Evolutionary conservation across 2,888 invertebrate genomes (phyloP).

Genomic region (Cephus pulcher): DNA sequence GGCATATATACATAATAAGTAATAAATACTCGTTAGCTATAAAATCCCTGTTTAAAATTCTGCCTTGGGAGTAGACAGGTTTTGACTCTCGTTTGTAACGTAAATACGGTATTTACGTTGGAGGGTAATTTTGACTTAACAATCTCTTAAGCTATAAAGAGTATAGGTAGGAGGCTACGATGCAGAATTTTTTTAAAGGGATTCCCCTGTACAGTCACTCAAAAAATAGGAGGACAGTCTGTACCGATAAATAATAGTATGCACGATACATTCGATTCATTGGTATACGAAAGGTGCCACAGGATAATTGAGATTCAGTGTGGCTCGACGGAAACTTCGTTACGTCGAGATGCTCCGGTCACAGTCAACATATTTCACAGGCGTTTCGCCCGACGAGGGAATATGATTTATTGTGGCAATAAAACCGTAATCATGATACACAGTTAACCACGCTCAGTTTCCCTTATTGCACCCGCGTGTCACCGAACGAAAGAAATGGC

Average conservation of each 20-base stretch:
- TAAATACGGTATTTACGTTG: background rate
- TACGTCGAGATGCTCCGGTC: background rate
- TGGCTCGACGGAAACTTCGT: background rate
- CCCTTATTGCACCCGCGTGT: background rate
- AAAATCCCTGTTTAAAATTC: background rate
- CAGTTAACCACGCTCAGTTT: conserved; percentile 16
- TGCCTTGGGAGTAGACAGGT: background rate
- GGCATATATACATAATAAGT: too few relatives aligned
- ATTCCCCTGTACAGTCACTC: background rate
- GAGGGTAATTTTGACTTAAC: background rate
- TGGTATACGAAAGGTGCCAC: background rate
- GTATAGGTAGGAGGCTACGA: background rate
- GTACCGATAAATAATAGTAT: background rate
- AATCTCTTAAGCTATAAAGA: background rate
- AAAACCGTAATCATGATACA: conserved; percentile 25
- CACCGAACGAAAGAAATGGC: background rate
- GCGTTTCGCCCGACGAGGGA: conserved; percentile 5
- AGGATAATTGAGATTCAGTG: background rate
- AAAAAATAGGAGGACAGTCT: background rate
- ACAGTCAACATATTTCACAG: background rate
- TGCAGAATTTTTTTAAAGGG: background rate
- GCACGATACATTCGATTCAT: background rate
- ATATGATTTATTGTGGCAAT: conserved; percentile 24
- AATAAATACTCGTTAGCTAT: background rate
- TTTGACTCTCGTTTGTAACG: background rate